phyloP scores from a whole-genome alignment of 2,797 vertebrate genomes.

The Hoplostethus atlanticus region DNA sequence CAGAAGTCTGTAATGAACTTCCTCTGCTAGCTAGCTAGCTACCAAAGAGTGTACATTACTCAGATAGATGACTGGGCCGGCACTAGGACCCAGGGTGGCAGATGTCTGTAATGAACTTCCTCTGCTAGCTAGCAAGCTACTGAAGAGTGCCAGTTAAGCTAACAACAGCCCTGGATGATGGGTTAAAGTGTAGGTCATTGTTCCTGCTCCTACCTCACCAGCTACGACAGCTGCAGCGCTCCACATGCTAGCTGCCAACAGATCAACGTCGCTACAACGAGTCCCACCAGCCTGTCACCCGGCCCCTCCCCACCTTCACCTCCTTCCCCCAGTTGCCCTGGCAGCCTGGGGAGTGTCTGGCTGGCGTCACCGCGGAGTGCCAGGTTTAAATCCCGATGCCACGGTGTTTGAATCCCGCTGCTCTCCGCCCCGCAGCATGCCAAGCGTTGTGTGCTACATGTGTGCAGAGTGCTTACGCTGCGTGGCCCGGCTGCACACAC shows the following conservation, averaged over 20 bases:
- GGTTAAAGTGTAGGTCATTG: too few species aligned
- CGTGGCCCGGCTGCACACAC: conserved; percentile 26
- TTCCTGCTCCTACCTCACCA: not conserved
- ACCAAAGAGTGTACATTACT: too few species aligned
- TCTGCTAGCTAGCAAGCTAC: too few species aligned
- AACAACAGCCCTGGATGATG: too few species aligned
- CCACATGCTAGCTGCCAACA: conserved; percentile 8
- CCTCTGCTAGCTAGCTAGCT: too few species aligned
- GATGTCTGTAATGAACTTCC: too few species aligned
- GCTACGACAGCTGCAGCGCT: conserved; percentile 25
- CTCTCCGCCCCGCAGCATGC: conserved; percentile 19
- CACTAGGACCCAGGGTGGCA: too few species aligned
- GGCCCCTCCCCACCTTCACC: not conserved
- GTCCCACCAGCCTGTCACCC: conserved; percentile 25
- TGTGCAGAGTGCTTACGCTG: conserved; percentile 11
- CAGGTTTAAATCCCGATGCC: conserved; percentile 56
- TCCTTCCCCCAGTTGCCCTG: not conserved
- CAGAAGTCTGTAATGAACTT: too few species aligned
- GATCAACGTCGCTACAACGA: conserved; percentile 26
- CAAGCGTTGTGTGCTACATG: conserved; percentile 15
- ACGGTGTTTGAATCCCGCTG: conserved; percentile 7
- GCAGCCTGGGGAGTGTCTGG: conserved; percentile 28
- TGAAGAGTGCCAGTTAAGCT: too few species aligned
- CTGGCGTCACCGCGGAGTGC: conserved; percentile 26
- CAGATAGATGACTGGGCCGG: too few species aligned